phyloP scores from a whole-genome alignment of 2,113 vertebrate species.

The Tetrao urogallus region DNA sequence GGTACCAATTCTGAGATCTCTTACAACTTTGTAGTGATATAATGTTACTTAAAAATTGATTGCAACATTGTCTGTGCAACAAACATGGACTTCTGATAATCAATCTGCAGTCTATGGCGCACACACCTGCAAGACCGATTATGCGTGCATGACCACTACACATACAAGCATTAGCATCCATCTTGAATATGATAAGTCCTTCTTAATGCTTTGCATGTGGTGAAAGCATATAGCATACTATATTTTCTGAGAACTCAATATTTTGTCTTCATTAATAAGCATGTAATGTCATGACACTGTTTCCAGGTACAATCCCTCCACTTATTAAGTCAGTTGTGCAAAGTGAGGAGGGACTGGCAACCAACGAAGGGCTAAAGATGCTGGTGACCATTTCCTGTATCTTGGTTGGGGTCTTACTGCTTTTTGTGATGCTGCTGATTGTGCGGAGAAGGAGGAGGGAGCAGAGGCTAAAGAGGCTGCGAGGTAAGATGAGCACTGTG shows the following conservation, averaged over 20 bases:
- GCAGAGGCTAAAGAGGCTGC: conserved; percentile 93
- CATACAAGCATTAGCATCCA: not conserved
- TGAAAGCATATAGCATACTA: not conserved
- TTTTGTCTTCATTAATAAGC: conserved; percentile 31
- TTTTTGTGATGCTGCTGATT: conserved; percentile 92
- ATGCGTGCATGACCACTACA: not conserved
- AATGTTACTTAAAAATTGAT: not conserved
- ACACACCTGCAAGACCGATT: not conserved
- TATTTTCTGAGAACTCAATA: conserved; percentile 39
- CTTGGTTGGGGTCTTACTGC: conserved; percentile 89
- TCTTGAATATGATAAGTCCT: not conserved
- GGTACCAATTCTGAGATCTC: not conserved
- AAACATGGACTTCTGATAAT: not conserved
- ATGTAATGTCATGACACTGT: conserved; percentile 70
- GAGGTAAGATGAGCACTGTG: conserved; percentile 81
- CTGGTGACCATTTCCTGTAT: conserved; percentile 97
- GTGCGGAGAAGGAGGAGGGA: conserved; percentile 92
- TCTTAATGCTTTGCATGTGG: not conserved
- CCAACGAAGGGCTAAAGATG: conserved; percentile 96
- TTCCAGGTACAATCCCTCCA: conserved; percentile 94
- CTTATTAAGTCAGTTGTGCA: conserved; percentile 93
- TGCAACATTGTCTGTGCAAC: not conserved
- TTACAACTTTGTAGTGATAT: not conserved
- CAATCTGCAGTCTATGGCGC: not conserved
- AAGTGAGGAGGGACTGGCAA: conserved; percentile 90